Evolutionary conservation across 2,797 vertebrate genomes (phyloP), one percentile per base, ranked within the genome.

Genomic region (Tokudaia muenninki): DNA sequence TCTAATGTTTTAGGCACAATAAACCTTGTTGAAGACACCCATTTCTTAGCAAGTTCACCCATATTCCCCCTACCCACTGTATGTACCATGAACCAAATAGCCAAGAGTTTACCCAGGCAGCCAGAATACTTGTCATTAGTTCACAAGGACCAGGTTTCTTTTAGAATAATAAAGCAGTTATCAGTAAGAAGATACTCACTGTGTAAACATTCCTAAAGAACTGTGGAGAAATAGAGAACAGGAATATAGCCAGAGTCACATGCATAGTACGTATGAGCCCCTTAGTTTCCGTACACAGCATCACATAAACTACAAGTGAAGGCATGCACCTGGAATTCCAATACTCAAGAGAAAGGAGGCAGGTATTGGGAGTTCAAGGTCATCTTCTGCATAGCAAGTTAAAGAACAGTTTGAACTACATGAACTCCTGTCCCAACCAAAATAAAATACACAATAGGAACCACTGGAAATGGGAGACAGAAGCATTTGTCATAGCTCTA

Each of bases 151-250:
- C 37, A 1, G 6, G 14, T n/a, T 92, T 86, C 86, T 93, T 94
- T 41, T 59, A 29, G 31, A 94, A 57, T 80, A 92, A 91, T 83
- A 77, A 87, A 94, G 29, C 21, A 95, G 47, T 21, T 83, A n/a
- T 14, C 19, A 79, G 72, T 11, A 88, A 47, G 31, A 82, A 75
- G 22, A 93, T 24, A 97, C 7, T 50, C 50, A 75, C 17, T 70
- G 47, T 81, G 57, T 78, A 94, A 59, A 94, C 82, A 67, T 57
- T 92, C 65, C 65, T 70, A 94, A 91, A 94, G n/a, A 92, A 65
- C 12, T 57, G 5, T 74, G 44, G 34, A 11, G 16, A 57, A 41
- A 21, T 12, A 41, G 22, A n/a, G 13, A n/a, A 37, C 37, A 17
- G 22, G 24, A 26, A 41, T 41, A 22, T 55, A 29, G 50, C 19